Evolutionary conservation across 1,140 invertebrate species (phyloP), one percentile per base, ranked within the genome.

Genomic region (Formica selysi): DNA sequence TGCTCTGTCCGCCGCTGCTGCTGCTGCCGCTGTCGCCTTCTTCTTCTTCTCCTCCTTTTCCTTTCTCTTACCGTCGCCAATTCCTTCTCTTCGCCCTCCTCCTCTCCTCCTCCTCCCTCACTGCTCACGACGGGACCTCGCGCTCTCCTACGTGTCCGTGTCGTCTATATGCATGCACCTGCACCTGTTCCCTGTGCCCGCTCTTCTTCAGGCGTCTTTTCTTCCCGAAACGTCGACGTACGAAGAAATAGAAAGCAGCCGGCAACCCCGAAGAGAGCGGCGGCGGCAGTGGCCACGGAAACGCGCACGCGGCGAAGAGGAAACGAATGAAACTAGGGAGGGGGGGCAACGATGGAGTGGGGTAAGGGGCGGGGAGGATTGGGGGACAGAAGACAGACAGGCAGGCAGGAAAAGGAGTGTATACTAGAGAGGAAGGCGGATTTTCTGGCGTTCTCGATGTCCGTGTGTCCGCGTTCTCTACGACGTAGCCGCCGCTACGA

Each of bases 101-200:
- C 79, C 44, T 48, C 70, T 76, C 51, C 57, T n/a, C 68, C 41
- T 61, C 48, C 44, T 38, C 41, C 41, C 32, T 70, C 32, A 16
- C 13, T 61, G 22, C 13, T 61, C 38, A 11, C 62, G 57, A n/a
- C n/a, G 65, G 26, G 57, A 38, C 36, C 79, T 59, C 54, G 41
- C 51, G 59, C 54, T 83, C 70, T 22, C 29, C 41, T 59, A 79
- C n/a, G 74, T 73, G 57, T 48, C 51, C 73, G 74, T 16, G 74
- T 16, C 36, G 64, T 67, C 76, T 71, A 54, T 78, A 78, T 80
- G 65, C 54, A 81, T 71, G 83, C 83, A 59, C 86, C 68, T 89
- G 87, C 74, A 88, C 88, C 87, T 88, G 81, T 74, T 32, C 68
- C 26, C 26, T 29, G 32, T 32, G 32, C 87, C 80, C 85, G 80